Evolutionary conservation across 2,113 vertebrate species (phyloP).

Genomic region (Psilopogon haemacephalus): DNA sequence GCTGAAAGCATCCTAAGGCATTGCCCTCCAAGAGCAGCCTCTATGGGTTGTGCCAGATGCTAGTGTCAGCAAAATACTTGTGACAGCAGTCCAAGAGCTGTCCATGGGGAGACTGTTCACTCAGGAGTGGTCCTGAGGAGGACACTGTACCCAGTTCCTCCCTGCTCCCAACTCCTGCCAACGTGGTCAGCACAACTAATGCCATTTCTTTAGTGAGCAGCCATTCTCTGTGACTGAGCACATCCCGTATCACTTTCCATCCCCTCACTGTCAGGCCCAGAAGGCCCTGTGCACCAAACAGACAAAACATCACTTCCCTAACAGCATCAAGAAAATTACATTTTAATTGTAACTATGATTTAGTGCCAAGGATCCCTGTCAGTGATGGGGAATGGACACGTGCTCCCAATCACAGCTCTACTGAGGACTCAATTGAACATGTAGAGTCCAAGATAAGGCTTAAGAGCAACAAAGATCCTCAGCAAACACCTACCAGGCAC

Average conservation of each 20-base stretch:
- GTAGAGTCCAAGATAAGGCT: not conserved
- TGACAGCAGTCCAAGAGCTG: not conserved
- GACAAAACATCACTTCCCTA: not conserved
- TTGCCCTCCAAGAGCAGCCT: not conserved
- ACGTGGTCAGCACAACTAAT: not conserved
- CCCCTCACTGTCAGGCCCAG: not conserved
- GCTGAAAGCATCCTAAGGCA: not conserved
- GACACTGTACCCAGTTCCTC: not conserved
- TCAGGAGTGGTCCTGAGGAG: not conserved
- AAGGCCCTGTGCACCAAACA: not conserved
- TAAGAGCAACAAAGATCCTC: not conserved
- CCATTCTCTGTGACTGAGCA: not conserved
- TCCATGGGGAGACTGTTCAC: not conserved
- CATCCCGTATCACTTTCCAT: rapidly evolving
- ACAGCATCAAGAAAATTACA: not conserved
- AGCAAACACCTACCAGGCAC: not conserved
- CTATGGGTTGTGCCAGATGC: not conserved
- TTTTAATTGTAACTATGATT: not conserved
- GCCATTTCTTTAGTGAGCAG: rapidly evolving
- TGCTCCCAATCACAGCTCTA: not conserved
- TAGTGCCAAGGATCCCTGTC: not conserved
- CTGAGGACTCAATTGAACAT: not conserved
- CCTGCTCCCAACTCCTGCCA: not conserved
- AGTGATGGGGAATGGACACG: not conserved
- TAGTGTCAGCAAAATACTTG: not conserved